Evolutionary conservation across 2,797 vertebrate genomes (phyloP).

Genomic region (Loriculus beryllinus): DNA sequence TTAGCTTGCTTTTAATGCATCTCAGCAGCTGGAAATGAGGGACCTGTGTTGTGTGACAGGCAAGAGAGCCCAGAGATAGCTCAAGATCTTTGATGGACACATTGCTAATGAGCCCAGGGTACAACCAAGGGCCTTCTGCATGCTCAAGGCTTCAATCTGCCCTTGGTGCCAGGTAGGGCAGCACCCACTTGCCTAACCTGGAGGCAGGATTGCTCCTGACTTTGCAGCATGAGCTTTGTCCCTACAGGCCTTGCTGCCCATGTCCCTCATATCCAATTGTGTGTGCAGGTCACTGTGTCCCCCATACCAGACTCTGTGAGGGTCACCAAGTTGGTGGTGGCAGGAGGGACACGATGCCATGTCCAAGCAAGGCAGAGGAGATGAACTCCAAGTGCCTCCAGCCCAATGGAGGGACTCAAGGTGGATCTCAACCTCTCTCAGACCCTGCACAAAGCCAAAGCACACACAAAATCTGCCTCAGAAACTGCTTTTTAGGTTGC

Average conservation of each 20-base stretch:
- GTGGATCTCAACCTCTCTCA: background rate
- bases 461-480: background rate
- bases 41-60: background rate
- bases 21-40: slow-evolving; percentile 33
- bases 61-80: background rate
- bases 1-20: slow-evolving; percentile 34
- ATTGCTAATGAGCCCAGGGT: fast-evolving
- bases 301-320: fast-evolving
- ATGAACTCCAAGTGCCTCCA: background rate
- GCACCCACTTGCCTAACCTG: background rate
- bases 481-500: background rate
- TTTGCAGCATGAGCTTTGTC: background rate
- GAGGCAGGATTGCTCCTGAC: background rate
- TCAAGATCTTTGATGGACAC: fast-evolving
- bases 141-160: background rate
- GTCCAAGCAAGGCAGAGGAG: background rate
- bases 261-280: fast-evolving
- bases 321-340: background rate
- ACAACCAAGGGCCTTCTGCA: background rate
- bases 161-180: background rate
- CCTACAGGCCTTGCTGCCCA: background rate
- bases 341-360: background rate
- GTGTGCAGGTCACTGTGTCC: background rate
- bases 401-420: fast-evolving
- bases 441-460: background rate